Base-by-base conservation (phyloP, 2,113 vertebrate genomes). In the Forbesichthys agassizii region DNA sequence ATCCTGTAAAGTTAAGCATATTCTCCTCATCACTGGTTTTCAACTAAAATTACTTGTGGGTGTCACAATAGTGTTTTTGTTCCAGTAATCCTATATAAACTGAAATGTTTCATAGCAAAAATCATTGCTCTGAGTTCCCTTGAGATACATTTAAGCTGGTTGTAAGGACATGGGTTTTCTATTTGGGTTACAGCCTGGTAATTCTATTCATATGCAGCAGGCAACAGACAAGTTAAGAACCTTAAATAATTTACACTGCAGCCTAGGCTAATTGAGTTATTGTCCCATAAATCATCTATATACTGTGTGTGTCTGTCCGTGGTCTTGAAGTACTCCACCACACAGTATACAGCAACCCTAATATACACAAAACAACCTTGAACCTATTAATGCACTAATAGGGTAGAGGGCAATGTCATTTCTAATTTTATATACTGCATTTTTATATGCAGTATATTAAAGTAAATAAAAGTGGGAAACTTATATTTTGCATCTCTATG, bases 191-290 rank as follows among this genome's bases (percentile, higher is more conserved):
- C 49, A 73, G 27, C 27, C 27, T 27, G 68, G 58, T 74, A 75
- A 53, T 20, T 5, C 46, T 67, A 63, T 55, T 69, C 64, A 66
- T 60, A 55, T n/a, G 11, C 48, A 64, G 67, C 48, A 36, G 75
- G 27, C 1, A 57, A 72, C 68, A 67, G 36, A 16, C 59, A 54
- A 20, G 58, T 74, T 83, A 86, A 88, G 77, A 84, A 64, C 49
- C 81, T 84, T 85, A 87, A 82, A 86, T 67, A 78, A 74, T 74
- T 79, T 71, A 62, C 13, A 1, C 42, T 61, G 53, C 33, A 53
- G 52, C 57, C 57, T 68, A 83, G 73, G 69, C 75, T 83, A 82
- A 64, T 74, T 48, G 13, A 64, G 75, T 58, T 75, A 18, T 88
- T 82, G 88, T 86, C 82, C 71, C 13, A 55, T 71, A 71, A 51